These are phyloP conservation scores for Drosophila novamexicana DNA, from an alignment of 1,140 invertebrate species.

Conservation along the genomic window DNA sequence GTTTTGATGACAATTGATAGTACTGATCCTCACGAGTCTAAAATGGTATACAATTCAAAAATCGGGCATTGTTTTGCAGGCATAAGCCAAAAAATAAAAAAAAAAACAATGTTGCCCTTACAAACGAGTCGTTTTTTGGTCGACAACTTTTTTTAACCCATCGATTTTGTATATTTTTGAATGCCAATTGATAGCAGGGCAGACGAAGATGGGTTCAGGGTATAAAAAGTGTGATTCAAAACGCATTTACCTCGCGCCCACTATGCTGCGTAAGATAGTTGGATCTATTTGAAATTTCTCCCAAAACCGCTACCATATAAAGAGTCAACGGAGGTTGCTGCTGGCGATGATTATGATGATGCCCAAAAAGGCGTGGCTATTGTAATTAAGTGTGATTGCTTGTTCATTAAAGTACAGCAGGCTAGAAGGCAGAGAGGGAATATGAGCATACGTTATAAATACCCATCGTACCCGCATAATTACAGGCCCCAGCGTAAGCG, in stretches of 20 bases:
- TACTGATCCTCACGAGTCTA: too few species aligned
- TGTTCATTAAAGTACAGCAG: slow-evolving; percentile 38
- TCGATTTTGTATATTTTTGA: too few species aligned
- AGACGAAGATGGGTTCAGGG: too few species aligned
- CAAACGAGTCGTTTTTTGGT: too few species aligned
- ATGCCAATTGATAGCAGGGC: too few species aligned
- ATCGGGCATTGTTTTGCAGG: too few species aligned
- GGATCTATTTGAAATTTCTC: slow-evolving; percentile 67
- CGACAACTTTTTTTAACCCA: too few species aligned
- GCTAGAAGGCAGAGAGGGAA: not conserved
- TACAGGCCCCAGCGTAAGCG: slow-evolving; percentile 51
- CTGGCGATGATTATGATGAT: slow-evolving; percentile 28
- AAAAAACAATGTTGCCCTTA: too few species aligned
- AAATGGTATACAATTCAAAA: too few species aligned
- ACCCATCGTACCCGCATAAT: slow-evolving; percentile 60
- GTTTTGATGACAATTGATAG: too few species aligned
- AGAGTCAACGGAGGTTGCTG: slow-evolving; percentile 16
- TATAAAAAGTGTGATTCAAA: slow-evolving; percentile 51
- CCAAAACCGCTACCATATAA: slow-evolving; percentile 19
- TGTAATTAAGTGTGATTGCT: slow-evolving; percentile 74
- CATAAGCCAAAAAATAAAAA: too few species aligned
- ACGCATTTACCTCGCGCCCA: slow-evolving; percentile 52
- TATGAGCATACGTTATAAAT: slow-evolving; percentile 22
- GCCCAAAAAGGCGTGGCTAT: slow-evolving; percentile 43
- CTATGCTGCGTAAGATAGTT: slow-evolving; percentile 48